phyloP scores from a whole-genome alignment of 2,888 invertebrate species.

The Linyphia triangularis region DNA sequence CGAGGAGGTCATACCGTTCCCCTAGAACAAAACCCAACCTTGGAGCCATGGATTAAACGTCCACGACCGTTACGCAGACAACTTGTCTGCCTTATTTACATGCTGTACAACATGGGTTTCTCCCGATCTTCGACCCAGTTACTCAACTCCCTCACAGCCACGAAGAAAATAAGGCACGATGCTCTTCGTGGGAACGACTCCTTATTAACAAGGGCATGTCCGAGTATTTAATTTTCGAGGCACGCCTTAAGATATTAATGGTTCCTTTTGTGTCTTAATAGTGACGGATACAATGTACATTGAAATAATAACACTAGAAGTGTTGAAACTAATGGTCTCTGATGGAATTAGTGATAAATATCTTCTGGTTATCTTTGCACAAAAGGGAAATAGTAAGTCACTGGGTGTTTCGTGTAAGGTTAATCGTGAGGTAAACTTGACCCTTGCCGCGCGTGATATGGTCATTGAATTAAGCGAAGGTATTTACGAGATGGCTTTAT shows the following conservation, averaged over 20 bases:
- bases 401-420: not conserved
- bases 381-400: not conserved
- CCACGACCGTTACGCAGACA: not conserved
- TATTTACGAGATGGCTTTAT: no score
- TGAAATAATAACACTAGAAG: no score
- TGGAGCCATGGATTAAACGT: not conserved
- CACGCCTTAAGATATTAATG: constrained; percentile 26
- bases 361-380: not conserved
- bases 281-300: not conserved
- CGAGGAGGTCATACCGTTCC: not conserved
- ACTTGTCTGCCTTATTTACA: not conserved
- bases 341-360: not conserved
- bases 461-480: no score
- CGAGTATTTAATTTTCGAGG: not conserved
- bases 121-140: not conserved
- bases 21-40: not conserved
- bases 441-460: no score
- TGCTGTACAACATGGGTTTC: not conserved
- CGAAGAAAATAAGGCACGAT: not conserved
- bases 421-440: not conserved
- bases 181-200: not conserved
- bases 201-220: not conserved
- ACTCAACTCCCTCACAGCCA: not conserved
- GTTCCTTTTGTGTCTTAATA: not conserved
- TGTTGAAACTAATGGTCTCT: no score